A percentile compares a stretch with the other conserved stretches of the same genome.
These are phyloP conservation scores for Palaemon carinicauda DNA, from an alignment of 1,140 invertebrate genomes.

Conservation along the genomic window DNA sequence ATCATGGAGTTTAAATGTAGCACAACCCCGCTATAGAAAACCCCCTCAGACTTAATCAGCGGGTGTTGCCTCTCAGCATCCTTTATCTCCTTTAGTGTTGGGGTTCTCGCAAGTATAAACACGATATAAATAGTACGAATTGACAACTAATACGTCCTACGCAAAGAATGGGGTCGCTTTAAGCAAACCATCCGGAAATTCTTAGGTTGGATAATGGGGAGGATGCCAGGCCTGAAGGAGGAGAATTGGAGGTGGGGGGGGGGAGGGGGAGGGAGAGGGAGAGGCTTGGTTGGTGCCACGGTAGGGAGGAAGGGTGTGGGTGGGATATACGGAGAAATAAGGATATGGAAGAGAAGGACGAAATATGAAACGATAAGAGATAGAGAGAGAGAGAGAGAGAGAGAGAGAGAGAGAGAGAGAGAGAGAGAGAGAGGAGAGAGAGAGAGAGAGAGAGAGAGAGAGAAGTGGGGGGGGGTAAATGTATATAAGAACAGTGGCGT, in stretches of 20 bases:
- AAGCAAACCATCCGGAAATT: constrained; percentile 5
- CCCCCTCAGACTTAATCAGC: too few species aligned
- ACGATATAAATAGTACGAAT: too few species aligned
- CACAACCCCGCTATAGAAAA: not conserved
- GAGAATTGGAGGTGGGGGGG: not conserved
- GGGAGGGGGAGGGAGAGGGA: not conserved
- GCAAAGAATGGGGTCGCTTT: not conserved
- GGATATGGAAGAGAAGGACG: not conserved
- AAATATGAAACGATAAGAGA: not conserved
- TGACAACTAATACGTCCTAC: too few species aligned
- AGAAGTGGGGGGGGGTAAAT: not conserved
- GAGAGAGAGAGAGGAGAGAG: not conserved
- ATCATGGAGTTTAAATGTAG: constrained; percentile 18
- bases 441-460: not conserved
- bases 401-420: not conserved
- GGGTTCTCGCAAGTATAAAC: too few species aligned
- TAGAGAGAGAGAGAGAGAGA: not conserved
- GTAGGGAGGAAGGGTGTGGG: not conserved
- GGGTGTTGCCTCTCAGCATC: too few species aligned
- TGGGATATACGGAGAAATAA: not conserved
- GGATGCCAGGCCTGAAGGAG: not conserved
- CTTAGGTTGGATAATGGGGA: not conserved
- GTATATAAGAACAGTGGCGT: not conserved
- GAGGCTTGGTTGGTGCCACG: not conserved
- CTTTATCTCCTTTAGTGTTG: too few species aligned